Conservation (phyloP, 2,113 vertebrate species). For the Podocnemis expansa region DNA sequence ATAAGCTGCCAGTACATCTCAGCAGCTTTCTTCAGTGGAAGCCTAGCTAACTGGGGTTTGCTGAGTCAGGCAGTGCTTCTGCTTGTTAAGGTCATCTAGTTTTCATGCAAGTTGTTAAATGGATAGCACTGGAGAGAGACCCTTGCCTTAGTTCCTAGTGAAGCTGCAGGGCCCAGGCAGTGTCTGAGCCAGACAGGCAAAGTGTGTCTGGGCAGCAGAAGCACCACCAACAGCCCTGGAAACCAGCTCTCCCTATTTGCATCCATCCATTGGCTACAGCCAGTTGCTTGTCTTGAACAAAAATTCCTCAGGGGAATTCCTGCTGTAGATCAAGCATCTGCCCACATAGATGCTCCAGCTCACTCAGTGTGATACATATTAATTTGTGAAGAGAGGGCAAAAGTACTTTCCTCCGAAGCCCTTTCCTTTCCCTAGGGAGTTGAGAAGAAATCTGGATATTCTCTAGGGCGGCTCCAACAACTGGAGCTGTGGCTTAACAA, state of each 20-base stretch:
- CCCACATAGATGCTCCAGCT: conserved; percentile 54
- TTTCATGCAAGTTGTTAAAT: no score
- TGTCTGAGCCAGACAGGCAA: no score
- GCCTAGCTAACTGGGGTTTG: no score
- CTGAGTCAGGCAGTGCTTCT: no score
- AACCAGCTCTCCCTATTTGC: not conserved
- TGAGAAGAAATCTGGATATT: not conserved
- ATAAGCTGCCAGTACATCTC: no score
- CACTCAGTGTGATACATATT: conserved; percentile 39
- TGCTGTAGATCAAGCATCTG: conserved; percentile 32
- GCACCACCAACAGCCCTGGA: no score
- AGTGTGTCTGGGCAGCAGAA: no score
- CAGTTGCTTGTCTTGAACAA: not conserved
- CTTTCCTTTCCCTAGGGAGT: not conserved
- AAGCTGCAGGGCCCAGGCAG: no score
- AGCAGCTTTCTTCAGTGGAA: no score
- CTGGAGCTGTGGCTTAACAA: not conserved
- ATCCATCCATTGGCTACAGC: not conserved
- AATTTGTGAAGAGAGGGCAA: not conserved
- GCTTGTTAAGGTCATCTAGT: no score
- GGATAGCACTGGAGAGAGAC: no score
- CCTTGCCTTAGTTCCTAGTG: no score
- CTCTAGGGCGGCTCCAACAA: not conserved
- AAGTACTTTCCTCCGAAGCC: not conserved
- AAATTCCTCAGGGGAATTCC: conserved; percentile 23